A percentile compares a stretch with the other conserved stretches of the same genome.
Evolutionary conservation across 1,140 invertebrate genomes (phyloP).

Genomic region (Dendrolimus kikuchii): DNA sequence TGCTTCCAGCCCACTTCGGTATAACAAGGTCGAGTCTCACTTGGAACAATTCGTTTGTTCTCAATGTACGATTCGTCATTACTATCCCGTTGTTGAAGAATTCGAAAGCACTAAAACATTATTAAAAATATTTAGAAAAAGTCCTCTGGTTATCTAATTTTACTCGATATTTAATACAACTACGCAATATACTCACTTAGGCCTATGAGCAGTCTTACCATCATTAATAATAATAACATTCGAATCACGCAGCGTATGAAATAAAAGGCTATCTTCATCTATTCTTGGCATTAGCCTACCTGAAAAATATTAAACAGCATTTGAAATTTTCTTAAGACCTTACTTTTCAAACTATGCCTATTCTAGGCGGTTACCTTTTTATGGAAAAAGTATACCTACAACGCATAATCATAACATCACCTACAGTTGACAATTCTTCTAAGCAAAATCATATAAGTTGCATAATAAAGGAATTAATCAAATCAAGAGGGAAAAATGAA

Average conservation of each 20-base stretch:
- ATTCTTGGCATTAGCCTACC: conserved; percentile 36
- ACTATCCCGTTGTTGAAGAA: conserved; percentile 98
- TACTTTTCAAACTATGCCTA: too few relatives aligned
- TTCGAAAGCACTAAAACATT: conserved; percentile 82
- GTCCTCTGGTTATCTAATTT: conserved; percentile 1
- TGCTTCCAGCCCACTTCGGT: conserved; percentile 96
- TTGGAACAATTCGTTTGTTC: conserved; percentile 92
- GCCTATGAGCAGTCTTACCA: conserved; percentile 90
- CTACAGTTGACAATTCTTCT: too few relatives aligned
- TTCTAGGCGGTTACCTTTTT: too few relatives aligned
- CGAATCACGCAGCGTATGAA: conserved; percentile 91
- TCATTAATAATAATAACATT: conserved; percentile 94
- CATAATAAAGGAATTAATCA: too few relatives aligned
- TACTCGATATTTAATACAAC: conserved; percentile 12
- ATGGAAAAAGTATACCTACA: too few relatives aligned
- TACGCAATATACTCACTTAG: conserved; percentile 80
- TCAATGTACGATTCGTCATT: conserved; percentile 87
- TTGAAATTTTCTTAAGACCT: neutral
- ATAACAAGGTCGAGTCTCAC: conserved; percentile 90
- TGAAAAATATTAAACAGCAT: conserved; percentile 11
- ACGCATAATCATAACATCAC: too few relatives aligned
- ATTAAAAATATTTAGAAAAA: neutral
- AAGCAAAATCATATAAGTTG: too few relatives aligned
- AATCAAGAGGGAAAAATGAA: too few relatives aligned
- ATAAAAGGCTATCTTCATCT: conserved; percentile 82